Percentiles rank a stretch among this genome's conserved stretches.
phyloP scores from a whole-genome alignment of 30 jellyfish, hydroid and myxozoan genomes.

The Aurelia coerulea region DNA sequence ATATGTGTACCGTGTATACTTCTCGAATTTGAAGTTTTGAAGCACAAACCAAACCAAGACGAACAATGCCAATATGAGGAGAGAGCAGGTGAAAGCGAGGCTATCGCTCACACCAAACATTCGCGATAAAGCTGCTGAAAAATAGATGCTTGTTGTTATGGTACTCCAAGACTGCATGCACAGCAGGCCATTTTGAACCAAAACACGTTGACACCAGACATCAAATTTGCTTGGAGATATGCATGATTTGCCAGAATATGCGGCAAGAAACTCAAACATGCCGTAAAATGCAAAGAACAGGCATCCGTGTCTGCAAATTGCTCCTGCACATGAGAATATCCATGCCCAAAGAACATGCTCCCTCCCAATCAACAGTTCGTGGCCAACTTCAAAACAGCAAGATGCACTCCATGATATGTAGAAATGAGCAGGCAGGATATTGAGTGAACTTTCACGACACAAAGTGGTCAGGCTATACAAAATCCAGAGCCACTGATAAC shows the following conservation, averaged over 20 bases:
- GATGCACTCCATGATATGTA: constrained; percentile 56
- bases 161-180: constrained; percentile 65
- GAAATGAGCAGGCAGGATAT: constrained; percentile 45
- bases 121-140: constrained; percentile 10
- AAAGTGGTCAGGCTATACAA: constrained; percentile 50
- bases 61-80: constrained; percentile 9
- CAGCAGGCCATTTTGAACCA: constrained; percentile 62
- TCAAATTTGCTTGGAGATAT: constrained; percentile 37
- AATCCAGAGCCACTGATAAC: constrained; percentile 66
- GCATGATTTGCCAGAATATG: constrained; percentile 30
- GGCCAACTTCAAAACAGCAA: constrained; percentile 54
- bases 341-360: constrained; percentile 43
- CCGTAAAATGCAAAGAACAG: constrained; percentile 56
- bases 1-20: constrained; percentile 54
- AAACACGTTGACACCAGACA: constrained; percentile 53
- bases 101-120: constrained; percentile 14
- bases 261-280: constrained; percentile 61
- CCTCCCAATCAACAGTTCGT: constrained; percentile 6
- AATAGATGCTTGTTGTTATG: constrained; percentile 9
- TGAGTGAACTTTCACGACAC: constrained; percentile 27
- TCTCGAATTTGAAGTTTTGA: constrained; percentile 59
- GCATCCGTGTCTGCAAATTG: constrained; percentile 56
- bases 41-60: constrained; percentile 48
- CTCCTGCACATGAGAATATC: constrained; percentile 56
- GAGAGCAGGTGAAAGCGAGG: constrained; percentile 37